These are phyloP conservation scores for Rhipidura dahli DNA, from an alignment of 2,113 vertebrate species.

Conservation along the genomic window DNA sequence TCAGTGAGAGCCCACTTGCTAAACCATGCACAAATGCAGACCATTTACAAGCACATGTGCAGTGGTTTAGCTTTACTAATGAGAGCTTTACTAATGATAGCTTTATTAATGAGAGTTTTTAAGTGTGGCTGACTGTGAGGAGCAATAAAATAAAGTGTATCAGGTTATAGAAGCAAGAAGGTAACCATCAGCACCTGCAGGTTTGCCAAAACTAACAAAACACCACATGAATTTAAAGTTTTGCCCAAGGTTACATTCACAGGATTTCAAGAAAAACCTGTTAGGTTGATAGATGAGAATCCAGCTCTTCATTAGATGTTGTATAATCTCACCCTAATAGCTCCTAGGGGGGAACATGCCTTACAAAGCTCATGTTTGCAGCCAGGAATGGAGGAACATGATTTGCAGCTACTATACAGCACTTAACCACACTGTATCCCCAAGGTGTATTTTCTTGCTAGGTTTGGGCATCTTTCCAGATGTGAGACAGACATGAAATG, in stretches of 20 bases:
- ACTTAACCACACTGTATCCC: neutral
- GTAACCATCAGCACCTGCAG: neutral
- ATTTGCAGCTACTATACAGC: neutral
- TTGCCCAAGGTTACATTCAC: neutral
- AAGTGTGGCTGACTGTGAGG: neutral
- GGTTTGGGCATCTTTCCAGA: neutral
- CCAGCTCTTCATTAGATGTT: neutral
- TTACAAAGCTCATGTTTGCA: neutral
- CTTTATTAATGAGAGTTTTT: neutral
- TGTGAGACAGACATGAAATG: neutral
- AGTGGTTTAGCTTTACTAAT: neutral
- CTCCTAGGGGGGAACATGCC: neutral
- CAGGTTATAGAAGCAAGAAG: neutral
- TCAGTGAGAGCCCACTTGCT: fast-evolving
- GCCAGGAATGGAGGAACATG: neutral
- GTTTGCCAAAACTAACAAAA: neutral
- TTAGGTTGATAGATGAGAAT: neutral
- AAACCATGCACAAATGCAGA: neutral
- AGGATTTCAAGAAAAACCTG: neutral
- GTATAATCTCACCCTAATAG: neutral
- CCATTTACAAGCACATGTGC: neutral
- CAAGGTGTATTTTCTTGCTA: neutral
- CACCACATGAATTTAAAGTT: neutral
- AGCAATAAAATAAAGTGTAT: neutral
- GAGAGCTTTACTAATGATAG: neutral